Conservation (phyloP, 2,113 vertebrate genomes). For the Muscicapa adusta region DNA sequence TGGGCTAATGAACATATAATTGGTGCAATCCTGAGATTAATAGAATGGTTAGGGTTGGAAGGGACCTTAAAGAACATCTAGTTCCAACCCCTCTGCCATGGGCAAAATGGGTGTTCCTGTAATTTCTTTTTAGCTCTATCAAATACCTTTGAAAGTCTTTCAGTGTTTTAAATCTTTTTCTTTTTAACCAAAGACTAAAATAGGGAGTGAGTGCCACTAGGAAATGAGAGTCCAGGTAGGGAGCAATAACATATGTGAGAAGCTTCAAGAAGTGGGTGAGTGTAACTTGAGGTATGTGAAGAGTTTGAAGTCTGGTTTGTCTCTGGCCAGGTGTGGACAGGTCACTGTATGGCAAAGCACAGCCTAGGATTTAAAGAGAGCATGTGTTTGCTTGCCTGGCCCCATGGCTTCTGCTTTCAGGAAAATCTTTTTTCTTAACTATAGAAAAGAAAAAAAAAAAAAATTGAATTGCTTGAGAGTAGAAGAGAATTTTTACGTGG, state of each 20-base stretch:
- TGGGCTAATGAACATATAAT: slow-evolving; percentile 7
- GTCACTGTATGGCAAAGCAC: neutral
- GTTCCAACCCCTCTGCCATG: neutral
- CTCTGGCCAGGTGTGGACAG: neutral
- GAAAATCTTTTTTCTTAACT: neutral
- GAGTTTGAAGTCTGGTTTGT: neutral
- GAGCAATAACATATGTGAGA: neutral
- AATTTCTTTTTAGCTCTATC: neutral
- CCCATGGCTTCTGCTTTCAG: neutral
- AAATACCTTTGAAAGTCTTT: neutral
- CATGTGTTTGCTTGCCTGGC: neutral
- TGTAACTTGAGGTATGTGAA: neutral
- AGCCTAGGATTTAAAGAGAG: neutral
- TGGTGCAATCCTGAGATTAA: neutral
- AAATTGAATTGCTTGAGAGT: neutral
- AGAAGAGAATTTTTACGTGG: neutral
- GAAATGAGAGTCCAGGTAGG: neutral
- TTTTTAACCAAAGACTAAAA: neutral
- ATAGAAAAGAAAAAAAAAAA: neutral
- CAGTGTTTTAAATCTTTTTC: neutral
- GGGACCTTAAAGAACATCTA: neutral
- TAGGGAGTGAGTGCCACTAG: neutral
- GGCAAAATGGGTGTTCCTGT: neutral
- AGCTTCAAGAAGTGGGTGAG: neutral
- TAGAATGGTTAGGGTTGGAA: neutral